phyloP scores from a whole-genome alignment of 2,888 invertebrate genomes.

The Andrena bicolor region DNA sequence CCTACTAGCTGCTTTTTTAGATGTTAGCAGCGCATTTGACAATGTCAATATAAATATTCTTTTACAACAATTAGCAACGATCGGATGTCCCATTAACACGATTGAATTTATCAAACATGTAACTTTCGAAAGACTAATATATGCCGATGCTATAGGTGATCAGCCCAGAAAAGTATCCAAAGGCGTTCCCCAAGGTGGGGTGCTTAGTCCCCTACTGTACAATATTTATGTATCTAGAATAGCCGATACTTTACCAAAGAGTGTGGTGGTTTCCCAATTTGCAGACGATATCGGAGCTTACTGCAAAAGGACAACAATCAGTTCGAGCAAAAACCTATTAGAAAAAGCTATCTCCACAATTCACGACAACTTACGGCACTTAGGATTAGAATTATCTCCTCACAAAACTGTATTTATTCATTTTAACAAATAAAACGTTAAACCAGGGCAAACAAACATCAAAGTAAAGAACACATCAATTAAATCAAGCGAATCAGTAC shows the following conservation, averaged over 20 bases:
- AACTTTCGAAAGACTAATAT: slow-evolving; percentile 12
- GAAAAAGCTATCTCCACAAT: background rate
- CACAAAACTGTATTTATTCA: slow-evolving; percentile 3
- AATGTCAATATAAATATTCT: background rate
- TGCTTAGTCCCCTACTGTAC: slow-evolving; percentile 35
- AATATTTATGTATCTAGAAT: background rate
- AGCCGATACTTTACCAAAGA: background rate
- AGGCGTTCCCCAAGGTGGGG: slow-evolving; percentile 33
- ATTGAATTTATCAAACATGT: slow-evolving; percentile 15
- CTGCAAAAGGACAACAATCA: background rate
- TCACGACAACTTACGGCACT: background rate
- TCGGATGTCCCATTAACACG: background rate
- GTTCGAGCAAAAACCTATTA: background rate
- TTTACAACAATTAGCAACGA: background rate
- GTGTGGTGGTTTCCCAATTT: slow-evolving; percentile 1
- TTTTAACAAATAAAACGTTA: slow-evolving; percentile 10
- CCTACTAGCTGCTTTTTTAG: background rate
- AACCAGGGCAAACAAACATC: background rate
- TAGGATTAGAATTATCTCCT: slow-evolving; percentile 4
- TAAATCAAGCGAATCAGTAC: no score
- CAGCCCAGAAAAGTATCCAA: slow-evolving; percentile 13
- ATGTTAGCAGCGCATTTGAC: background rate
- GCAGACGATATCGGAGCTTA: slow-evolving; percentile 16
- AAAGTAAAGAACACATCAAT: background rate
- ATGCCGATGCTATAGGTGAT: background rate